Evolutionary conservation across 2,113 vertebrate species (phyloP), one percentile per base, ranked within the genome.

Genomic region (Callorhinus ursinus): DNA sequence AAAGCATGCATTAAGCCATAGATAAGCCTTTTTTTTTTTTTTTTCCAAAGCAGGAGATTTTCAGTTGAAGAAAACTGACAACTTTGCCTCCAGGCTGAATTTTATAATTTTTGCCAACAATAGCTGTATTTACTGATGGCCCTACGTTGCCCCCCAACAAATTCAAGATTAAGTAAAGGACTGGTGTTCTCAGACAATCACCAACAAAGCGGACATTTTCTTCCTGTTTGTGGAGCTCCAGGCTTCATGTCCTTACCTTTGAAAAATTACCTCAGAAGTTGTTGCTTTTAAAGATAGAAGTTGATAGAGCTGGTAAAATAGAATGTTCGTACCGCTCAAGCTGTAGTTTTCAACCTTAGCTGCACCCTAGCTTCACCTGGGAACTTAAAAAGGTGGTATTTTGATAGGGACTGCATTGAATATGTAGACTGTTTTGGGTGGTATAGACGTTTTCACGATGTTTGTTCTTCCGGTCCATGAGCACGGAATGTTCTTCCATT

Each of bases 11-110:
- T 97, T 88, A 95, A 59, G 42, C 57, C 88, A 81, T 28, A 59
- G 69, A 94, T 63, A 88, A 94, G n/a, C 39, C 42, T 67, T 31
- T 13, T 28, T 28, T 13, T 67, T 80, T 80, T 96, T 96, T 80
- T 88, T 88, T 57, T 77, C 26, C 57, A 95, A 90, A 95, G 77
- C 19, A 83, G 74, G 85, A 97, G 82, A 93, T 93, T 96, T 97
- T 97, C 77, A 95, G 72, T 26, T 59, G 39, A 93, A 95, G 77
- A 82, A 97, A 96, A 98, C 46, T 86, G 86, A 92, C 95, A 96
- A 72, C 51, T 42, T 95, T 97, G 92, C 82, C 86, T 88, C 79
- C 36, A 89, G 95, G 86, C 67, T 79, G 61, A 94, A 83, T 92
- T 83, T 92, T 91, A 96, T 85, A 59, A 79, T 95, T 95, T 97